These are phyloP conservation scores for Darevskia nairensis DNA, from an alignment of 2,797 vertebrate species.

Conservation along the genomic window DNA sequence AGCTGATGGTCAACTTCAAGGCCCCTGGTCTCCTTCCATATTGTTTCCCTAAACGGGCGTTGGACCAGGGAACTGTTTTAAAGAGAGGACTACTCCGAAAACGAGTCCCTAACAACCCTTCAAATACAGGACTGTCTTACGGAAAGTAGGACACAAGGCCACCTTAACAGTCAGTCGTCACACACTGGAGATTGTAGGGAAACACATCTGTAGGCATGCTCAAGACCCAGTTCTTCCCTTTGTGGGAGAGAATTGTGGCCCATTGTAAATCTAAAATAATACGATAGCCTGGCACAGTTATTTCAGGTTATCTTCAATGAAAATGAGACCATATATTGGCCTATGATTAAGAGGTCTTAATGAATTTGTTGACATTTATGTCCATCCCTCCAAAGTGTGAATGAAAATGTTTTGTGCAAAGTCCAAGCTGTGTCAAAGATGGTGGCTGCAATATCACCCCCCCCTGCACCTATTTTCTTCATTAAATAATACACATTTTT, in stretches of 20 bases:
- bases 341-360: not conserved
- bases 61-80: no score
- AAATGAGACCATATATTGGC: conserved; percentile 33
- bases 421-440: conserved; percentile 55
- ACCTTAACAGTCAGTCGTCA: not conserved
- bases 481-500: conserved; percentile 60
- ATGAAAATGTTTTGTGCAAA: conserved; percentile 53
- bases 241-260: not conserved
- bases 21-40: no score
- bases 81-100: no score
- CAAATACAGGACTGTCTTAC: no score
- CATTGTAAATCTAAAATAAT: conserved; percentile 46
- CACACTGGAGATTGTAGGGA: not conserved
- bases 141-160: no score
- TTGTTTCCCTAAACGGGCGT: no score
- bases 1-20: no score
- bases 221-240: not conserved
- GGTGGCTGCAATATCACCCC: not conserved
- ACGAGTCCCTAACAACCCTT: no score
- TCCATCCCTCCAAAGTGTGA: conserved; percentile 14
- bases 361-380: conserved; percentile 37
- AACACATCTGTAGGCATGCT: not conserved
- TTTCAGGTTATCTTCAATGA: conserved; percentile 28
- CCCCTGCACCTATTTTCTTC: conserved; percentile 62
- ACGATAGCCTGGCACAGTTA: conserved; percentile 37